Base-by-base conservation (phyloP, 1,140 invertebrate genomes). In the Cherax destructor region DNA sequence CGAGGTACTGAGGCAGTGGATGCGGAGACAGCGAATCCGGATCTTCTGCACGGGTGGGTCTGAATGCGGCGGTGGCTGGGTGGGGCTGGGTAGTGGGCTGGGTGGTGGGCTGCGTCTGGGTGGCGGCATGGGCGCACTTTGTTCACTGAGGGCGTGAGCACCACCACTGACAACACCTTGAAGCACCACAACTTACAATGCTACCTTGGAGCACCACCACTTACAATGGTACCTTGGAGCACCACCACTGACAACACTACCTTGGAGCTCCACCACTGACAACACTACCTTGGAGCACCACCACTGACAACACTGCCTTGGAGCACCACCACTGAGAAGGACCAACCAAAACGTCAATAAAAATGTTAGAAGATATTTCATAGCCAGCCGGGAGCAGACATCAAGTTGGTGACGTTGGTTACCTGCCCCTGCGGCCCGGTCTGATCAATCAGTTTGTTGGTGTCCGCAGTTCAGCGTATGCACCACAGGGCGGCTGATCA, bases 41-140 rank as follows among this genome's bases (percentile, higher is more conserved):
- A 77, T 90, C 88, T 90, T 90, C 88, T 90, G 88, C 61, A 30
- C 77, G 80, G 88, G 47, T 84, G 88, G 41, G 69, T 83, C 24
- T 47, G 65, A 90, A 90, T 90, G 88, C 11, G 79, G 21, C 72
- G 65, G 88, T 77, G 88, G 88, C 50, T 72, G 69, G 79, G 50
- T 50, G 88, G 65, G 88, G 69, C 61, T 56, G 24, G 11, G 72
- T 16, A 10, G 56, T 16, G 9, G 9, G 56, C 56, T 16, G 9
- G 56, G 9, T 16, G 9, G 56, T 59, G 56, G 16, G 30, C 61
- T 56, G 61, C 85, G 86, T 77, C 24, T 74, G 78, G 78, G 87
- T 83, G 87, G 87, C 87, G 65, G 81, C 9, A 1, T 9, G 78
- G 9, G n/a, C 9, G n/a, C 18, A 80, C 59, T 49, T 30, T 88